Evolutionary conservation across 2,888 invertebrate genomes (phyloP).

Genomic region (Brachynemurus nebulosus): DNA sequence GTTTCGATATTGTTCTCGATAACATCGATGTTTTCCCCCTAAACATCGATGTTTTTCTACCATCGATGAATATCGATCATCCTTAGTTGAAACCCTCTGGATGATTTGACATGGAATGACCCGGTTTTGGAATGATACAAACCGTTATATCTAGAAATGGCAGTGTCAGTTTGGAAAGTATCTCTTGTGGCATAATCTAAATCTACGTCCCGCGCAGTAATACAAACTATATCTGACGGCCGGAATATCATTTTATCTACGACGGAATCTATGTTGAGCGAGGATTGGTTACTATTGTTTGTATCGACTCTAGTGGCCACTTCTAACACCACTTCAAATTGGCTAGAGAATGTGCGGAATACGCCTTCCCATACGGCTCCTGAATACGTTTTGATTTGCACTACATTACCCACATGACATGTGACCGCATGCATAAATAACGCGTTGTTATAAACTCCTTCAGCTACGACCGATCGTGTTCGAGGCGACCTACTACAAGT

Average conservation of each 20-base stretch:
- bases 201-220: constrained; percentile 73
- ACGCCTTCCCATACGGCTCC: constrained; percentile 81
- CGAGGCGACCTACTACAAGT: constrained; percentile 45
- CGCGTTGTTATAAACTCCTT: constrained; percentile 81
- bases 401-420: constrained; percentile 69
- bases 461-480: constrained; percentile 52
- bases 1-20: too few relatives aligned
- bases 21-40: too few relatives aligned
- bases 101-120: too few relatives aligned
- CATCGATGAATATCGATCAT: too few relatives aligned
- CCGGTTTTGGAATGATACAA: constrained; percentile 21
- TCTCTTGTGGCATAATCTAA: constrained; percentile 79
- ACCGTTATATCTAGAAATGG: constrained; percentile 81
- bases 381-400: constrained; percentile 69
- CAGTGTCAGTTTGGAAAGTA: constrained; percentile 77
- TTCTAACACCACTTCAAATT: constrained; percentile 77
- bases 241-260: constrained; percentile 74
- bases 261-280: constrained; percentile 51
- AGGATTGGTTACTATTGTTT: constrained; percentile 30
- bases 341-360: constrained; percentile 76
- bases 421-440: constrained; percentile 84
- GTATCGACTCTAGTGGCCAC: constrained; percentile 59
- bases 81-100: too few relatives aligned
- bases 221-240: constrained; percentile 68
- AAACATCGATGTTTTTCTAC: too few relatives aligned